These are phyloP conservation scores for Panthera tigris DNA, from an alignment of 2,113 vertebrate species.

Conservation along the genomic window DNA sequence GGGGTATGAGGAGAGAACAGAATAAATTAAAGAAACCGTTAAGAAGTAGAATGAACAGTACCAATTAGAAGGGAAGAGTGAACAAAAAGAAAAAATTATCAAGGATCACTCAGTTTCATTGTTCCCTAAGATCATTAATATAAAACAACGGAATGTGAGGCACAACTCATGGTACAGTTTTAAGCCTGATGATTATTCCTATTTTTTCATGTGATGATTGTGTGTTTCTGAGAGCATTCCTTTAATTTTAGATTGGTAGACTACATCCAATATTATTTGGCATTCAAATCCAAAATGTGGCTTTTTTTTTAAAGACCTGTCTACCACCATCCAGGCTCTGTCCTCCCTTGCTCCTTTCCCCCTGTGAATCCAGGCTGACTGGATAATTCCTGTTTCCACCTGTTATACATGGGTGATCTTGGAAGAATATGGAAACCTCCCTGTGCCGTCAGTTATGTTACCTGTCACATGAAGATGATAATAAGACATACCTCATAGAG, in stretches of 20 bases:
- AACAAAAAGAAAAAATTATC: not conserved
- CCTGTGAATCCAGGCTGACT: rapidly evolving
- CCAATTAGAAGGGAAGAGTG: not conserved
- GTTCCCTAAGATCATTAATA: not conserved
- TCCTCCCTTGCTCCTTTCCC: not conserved
- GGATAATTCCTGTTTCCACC: not conserved
- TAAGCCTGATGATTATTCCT: not conserved
- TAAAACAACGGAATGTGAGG: not conserved
- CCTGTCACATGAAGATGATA: not conserved
- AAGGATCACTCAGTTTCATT: not conserved
- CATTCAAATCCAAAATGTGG: not conserved
- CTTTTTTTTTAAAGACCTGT: not conserved
- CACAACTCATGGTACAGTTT: not conserved
- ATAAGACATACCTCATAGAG: not conserved
- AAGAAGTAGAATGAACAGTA: not conserved
- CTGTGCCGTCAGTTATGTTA: not conserved
- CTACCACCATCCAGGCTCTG: not conserved
- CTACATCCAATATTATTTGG: not conserved
- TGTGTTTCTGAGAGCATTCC: not conserved
- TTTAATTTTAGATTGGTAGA: not conserved
- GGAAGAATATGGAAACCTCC: not conserved
- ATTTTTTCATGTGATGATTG: not conserved
- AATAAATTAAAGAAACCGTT: not conserved
- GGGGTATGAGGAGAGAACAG: not conserved
- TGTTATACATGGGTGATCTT: not conserved